phyloP scores from a whole-genome alignment of 2,888 invertebrate genomes.

The Phasia obesa region DNA sequence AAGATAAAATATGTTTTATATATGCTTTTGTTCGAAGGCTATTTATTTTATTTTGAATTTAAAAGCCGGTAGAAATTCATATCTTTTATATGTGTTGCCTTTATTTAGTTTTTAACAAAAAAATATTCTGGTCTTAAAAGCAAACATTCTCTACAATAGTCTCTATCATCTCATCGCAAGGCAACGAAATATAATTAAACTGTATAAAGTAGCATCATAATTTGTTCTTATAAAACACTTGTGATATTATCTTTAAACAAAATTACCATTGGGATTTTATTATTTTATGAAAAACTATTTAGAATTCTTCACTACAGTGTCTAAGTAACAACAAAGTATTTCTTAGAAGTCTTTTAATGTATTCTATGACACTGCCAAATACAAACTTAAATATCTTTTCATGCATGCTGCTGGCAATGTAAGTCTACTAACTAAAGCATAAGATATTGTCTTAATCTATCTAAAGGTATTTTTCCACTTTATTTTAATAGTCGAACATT shows the following conservation, averaged over 20 bases:
- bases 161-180: too few species aligned
- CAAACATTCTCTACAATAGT: too few species aligned
- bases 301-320: neutral
- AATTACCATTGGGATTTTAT: too few species aligned
- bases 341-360: conserved; percentile 26
- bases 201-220: neutral
- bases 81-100: neutral
- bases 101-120: neutral
- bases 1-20: conserved; percentile 50
- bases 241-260: neutral
- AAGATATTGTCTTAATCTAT: conserved; percentile 18
- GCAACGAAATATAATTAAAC: neutral
- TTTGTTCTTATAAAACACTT: neutral
- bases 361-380: neutral
- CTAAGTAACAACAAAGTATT: too few species aligned
- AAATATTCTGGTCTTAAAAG: neutral
- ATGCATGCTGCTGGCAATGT: neutral
- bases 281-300: neutral
- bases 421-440: conserved; percentile 2
- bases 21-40: conserved; percentile 22
- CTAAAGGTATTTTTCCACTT: neutral
- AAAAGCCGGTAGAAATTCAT: neutral
- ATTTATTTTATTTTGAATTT: neutral
- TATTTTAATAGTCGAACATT: conserved; percentile 3
- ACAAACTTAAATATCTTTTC: neutral